phyloP scores from a whole-genome alignment of 2,113 vertebrate genomes.

The Pardalotus punctatus region DNA sequence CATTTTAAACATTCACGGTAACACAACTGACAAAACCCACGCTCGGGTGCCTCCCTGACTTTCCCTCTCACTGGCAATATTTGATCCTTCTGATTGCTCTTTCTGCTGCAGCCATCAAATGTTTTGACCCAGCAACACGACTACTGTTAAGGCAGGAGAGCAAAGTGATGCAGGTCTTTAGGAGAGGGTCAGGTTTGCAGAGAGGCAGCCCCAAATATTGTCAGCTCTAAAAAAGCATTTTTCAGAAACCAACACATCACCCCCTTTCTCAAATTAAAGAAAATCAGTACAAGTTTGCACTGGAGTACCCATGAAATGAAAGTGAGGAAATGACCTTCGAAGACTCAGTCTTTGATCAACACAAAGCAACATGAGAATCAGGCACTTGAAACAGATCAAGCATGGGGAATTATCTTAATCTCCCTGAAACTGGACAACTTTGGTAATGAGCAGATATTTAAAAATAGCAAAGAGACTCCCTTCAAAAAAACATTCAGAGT shows the following conservation, averaged over 20 bases:
- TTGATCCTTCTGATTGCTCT: neutral
- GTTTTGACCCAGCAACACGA: neutral
- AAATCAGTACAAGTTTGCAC: neutral
- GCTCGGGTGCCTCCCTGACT: neutral
- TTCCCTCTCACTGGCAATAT: neutral
- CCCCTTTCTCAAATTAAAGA: neutral
- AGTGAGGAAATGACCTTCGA: neutral
- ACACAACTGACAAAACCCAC: rapidly evolving
- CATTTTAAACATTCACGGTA: neutral
- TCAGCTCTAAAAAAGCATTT: neutral
- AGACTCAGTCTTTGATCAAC: neutral
- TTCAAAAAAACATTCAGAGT: neutral
- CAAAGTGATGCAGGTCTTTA: neutral
- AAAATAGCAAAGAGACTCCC: neutral
- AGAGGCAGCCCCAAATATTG: neutral
- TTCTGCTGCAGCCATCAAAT: neutral
- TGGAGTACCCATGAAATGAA: neutral
- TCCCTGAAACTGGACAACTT: neutral
- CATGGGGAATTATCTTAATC: rapidly evolving
- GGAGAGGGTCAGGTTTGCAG: neutral
- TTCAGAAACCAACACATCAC: neutral
- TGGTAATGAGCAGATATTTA: neutral
- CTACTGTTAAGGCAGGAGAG: neutral
- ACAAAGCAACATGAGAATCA: neutral
- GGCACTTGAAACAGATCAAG: neutral